Percentiles rank a stretch among this genome's conserved stretches.
These are phyloP conservation scores for Drosophila seguyi DNA, from an alignment of 1,140 invertebrate genomes.

Conservation along the genomic window DNA sequence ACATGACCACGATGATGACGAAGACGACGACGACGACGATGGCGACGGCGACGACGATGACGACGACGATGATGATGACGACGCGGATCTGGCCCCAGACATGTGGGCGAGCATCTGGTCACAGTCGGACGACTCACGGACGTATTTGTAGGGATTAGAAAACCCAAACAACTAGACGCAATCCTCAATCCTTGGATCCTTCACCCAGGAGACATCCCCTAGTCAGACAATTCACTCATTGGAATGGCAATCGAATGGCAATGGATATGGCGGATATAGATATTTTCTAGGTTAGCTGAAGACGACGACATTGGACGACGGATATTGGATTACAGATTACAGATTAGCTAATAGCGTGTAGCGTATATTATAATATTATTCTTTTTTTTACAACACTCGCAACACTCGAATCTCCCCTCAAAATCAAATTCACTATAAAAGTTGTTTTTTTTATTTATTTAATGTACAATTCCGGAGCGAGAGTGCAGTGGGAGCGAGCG, in stretches of 20 bases:
- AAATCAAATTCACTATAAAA: constrained; percentile 34
- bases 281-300: constrained; percentile 41
- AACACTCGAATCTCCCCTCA: constrained; percentile 55
- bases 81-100: constrained; percentile 9
- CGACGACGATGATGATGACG: constrained; percentile 9
- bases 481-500: constrained; percentile 16
- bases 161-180: background rate
- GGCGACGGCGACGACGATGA: constrained; percentile 9
- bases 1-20: background rate
- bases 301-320: constrained; percentile 17
- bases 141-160: constrained; percentile 32
- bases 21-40: background rate
- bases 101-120: constrained; percentile 27
- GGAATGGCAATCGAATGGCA: constrained; percentile 14
- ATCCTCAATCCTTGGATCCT: background rate
- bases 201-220: background rate
- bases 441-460: constrained; percentile 18
- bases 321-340: constrained; percentile 24
- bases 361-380: constrained; percentile 27
- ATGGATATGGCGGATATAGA: constrained; percentile 16
- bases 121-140: constrained; percentile 31
- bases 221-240: constrained; percentile 18
- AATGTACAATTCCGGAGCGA: constrained; percentile 22
- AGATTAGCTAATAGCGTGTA: constrained; percentile 38
- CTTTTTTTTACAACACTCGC: constrained; percentile 55